These are phyloP conservation scores for Agrilus planipennis DNA, from an alignment of 1,140 invertebrate species.

Conservation along the genomic window DNA sequence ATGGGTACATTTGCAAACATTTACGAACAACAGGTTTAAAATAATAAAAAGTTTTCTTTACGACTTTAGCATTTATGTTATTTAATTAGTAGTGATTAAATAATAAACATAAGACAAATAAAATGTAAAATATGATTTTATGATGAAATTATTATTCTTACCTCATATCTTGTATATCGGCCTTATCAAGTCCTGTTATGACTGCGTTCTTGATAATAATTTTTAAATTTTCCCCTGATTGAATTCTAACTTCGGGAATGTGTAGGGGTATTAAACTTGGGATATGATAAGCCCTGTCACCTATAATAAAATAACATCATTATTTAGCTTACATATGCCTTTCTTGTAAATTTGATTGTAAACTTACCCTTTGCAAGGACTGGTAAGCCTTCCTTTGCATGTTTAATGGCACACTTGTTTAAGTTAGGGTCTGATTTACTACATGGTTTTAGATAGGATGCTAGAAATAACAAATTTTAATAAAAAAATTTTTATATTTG, in stretches of 20 bases:
- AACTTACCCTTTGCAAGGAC: slow-evolving; percentile 18
- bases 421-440: slow-evolving; percentile 24
- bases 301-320: slow-evolving; percentile 11
- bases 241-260: slow-evolving; percentile 18
- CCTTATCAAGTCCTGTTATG: slow-evolving; percentile 18
- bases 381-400: slow-evolving; percentile 22
- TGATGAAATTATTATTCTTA: slow-evolving; percentile 13
- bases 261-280: slow-evolving; percentile 18
- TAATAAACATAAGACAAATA: not conserved
- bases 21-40: not conserved
- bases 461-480: slow-evolving; percentile 18
- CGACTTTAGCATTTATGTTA: not conserved
- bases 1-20: not conserved
- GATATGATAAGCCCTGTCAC: slow-evolving; percentile 18
- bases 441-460: slow-evolving; percentile 26
- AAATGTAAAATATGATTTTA: not conserved
- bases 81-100: slow-evolving; percentile 1
- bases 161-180: slow-evolving; percentile 17
- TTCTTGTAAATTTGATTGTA: not conserved
- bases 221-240: slow-evolving; percentile 15
- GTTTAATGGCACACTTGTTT: slow-evolving; percentile 24
- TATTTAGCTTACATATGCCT: not conserved
- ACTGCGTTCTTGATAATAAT: slow-evolving; percentile 15
- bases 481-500: slow-evolving; percentile 1
- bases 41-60: not conserved